A percentile compares a stretch with the other conserved stretches of the same genome.
Conservation (phyloP, 2,888 invertebrate species). For the Melanophora roralis region DNA sequence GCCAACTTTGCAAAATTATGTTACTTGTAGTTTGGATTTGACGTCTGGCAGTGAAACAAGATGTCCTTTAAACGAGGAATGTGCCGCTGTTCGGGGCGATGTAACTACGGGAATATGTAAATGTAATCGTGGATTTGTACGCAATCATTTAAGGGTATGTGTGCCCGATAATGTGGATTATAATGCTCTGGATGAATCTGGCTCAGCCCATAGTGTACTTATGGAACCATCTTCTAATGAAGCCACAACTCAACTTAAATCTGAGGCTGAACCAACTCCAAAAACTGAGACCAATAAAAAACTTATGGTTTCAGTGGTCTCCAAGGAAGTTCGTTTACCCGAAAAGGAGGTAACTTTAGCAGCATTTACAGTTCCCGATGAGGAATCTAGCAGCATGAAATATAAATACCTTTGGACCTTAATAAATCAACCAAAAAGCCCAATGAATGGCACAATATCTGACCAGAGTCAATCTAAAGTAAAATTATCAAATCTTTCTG, state of each 20-base stretch:
- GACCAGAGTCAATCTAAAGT: conserved; percentile 90
- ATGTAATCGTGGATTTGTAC: conserved; percentile 82
- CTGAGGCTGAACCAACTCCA: conserved; percentile 65
- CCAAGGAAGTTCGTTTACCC: conserved; percentile 88
- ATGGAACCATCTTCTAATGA: conserved; percentile 57
- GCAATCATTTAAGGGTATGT: conserved; percentile 77
- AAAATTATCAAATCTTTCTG: conserved; percentile 88
- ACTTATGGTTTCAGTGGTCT: conserved; percentile 85
- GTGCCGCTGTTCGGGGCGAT: conserved; percentile 79
- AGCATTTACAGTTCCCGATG: conserved; percentile 88
- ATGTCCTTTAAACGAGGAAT: conserved; percentile 85
- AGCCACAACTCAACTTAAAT: conserved; percentile 36
- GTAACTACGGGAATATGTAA: conserved; percentile 84
- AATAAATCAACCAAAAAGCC: conserved; percentile 89
- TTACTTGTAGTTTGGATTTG: conserved; percentile 81
- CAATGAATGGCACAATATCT: conserved; percentile 85
- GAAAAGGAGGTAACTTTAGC: conserved; percentile 90
- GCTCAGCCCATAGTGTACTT: conserved; percentile 64
- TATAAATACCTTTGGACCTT: conserved; percentile 94
- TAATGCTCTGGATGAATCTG: conserved; percentile 63
- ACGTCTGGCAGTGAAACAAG: conserved; percentile 61
- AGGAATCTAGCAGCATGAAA: conserved; percentile 83
- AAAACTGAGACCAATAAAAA: conserved; percentile 79
- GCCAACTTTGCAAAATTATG: conserved; percentile 73
- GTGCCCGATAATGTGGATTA: conserved; percentile 70